Evolutionary conservation across 2,797 vertebrate species (phyloP), one percentile per base, ranked within the genome.

Genomic region (Pangasius djambal): DNA sequence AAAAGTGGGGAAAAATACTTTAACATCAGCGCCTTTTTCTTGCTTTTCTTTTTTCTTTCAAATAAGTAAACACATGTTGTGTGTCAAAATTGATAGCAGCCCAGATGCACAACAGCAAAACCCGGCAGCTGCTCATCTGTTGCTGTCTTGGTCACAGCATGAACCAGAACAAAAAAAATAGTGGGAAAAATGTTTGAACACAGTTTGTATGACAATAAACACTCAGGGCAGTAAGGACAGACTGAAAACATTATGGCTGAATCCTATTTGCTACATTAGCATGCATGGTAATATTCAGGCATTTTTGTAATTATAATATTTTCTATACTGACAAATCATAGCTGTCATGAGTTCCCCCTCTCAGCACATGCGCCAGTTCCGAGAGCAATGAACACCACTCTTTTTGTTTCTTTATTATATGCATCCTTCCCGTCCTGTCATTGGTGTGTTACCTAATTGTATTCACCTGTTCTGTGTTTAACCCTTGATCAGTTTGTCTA

Each of bases 31-130:
- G 59, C 61, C 12, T 87, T 86, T 67, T 63, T 82, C 65, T 59
- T n/a, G 16, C 4, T 74, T 83, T 70, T 28, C 0, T 44, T 22
- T 81, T 69, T 84, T 20, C n/a, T 84, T 84, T 84, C 69, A 34
- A 84, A 84, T 67, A 89, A 83, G 86, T 78, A 89, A 87, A 87
- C 86, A 89, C 86, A 84, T 78, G 79, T 84, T 83, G 86, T 84
- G 79, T 89, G 81, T 87, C 81, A 89, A 63, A 87, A 87, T 9
- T 69, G 86, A 87, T 78, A 87, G 86, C 50, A 48, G 63, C 48
- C 89, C 86, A 85, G 89, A 87, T 85, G 72, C 86, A 87, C 89
- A 74, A 69, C 57, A 74, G 67, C 67, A 88, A 83, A 67, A 83
- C 52, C 55, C 65, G 44, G 79, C 79, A 88, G 78, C 61, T 69